Percentiles rank a stretch among this genome's conserved stretches.
phyloP scores from a whole-genome alignment of 2,113 vertebrate species.

The Phylloscopus trochilus region DNA sequence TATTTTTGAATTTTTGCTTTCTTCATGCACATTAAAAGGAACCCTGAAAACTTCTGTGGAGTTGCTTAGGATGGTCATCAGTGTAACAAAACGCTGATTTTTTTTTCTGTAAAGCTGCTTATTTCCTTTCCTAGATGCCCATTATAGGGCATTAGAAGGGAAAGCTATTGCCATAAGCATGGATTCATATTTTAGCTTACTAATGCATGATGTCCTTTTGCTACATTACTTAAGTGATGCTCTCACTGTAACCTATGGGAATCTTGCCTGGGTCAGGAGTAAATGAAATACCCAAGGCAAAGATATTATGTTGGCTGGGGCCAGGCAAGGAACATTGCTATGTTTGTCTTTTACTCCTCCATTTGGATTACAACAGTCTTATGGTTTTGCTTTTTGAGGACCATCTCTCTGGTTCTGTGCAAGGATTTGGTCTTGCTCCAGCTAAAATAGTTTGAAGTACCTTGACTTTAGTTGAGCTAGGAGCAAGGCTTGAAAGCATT shows the following conservation, averaged over 20 bases:
- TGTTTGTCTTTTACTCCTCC: not conserved
- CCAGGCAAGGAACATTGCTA: not conserved
- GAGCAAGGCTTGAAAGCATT: constrained; percentile 33
- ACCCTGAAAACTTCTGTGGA: constrained; percentile 20
- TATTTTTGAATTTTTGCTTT: not conserved
- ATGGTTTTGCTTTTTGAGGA: constrained; percentile 39
- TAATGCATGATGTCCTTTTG: constrained; percentile 34
- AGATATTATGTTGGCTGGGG: not conserved
- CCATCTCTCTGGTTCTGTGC: not conserved
- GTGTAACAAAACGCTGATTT: not conserved
- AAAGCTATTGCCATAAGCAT: not conserved
- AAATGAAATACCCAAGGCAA: not conserved
- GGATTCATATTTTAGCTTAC: constrained; percentile 25
- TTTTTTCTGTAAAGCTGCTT: constrained; percentile 27
- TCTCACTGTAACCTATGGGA: not conserved
- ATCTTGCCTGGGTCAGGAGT: not conserved
- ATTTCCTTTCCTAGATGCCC: not conserved
- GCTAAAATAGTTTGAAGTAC: not conserved
- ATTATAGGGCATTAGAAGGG: constrained; percentile 15
- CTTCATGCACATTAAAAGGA: not conserved
- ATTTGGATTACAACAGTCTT: not conserved
- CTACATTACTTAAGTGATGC: not conserved
- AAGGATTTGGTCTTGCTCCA: not conserved
- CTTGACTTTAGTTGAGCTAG: not conserved
- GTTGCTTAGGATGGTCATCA: constrained; percentile 23